Base-by-base conservation (phyloP, 1,140 invertebrate genomes). In the Zaprionus gabonicus region DNA sequence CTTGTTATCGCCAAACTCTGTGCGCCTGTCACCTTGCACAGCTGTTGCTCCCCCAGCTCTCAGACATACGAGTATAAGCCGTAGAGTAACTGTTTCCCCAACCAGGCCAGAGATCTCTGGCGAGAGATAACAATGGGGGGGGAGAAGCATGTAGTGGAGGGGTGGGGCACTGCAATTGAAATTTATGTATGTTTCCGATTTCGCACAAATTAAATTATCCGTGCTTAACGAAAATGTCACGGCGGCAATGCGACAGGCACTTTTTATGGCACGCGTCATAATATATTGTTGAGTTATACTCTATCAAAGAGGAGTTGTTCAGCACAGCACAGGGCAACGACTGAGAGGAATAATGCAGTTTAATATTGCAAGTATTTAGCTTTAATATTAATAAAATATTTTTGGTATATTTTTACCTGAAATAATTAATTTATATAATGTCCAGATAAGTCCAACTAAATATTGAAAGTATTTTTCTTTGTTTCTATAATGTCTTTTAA, bases 131-230 rank as follows among this genome's bases (percentile, higher is more conserved):
- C 20, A 51, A 51, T 51, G 17, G 6, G 7, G n/a, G n/a, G 7
- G 41, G 20, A 23, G 23, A 1, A 23, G 23, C 4, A 51, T 51
- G 46, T 15, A 13, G 17, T n/a, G 38, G 13, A 20, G 20, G 20
- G 20, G n/a, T n/a, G 20, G 23, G 23, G 23, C 10, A 23, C 10
- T 55, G 60, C 55, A 64, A 69, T 59, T 55, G 15, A 23, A 63
- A 57, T 63, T 60, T 66, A 46, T 46, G 41, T 17, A 62, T 70
- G 66, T 66, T 46, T 70, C 44, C 44, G 44, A 63, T 87, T 84
- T 76, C 62, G 69, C 65, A 65, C 71, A 78, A 82, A 87, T 84
- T 88, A 81, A 87, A 87, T 87, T 87, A 84, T 71, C 83, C 70
- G 58, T 75, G 78, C 73, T 88, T 81, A 88, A 81, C 70, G 78